Conservation (phyloP, 2,113 vertebrate species). For the Poecilia latipinna region DNA sequence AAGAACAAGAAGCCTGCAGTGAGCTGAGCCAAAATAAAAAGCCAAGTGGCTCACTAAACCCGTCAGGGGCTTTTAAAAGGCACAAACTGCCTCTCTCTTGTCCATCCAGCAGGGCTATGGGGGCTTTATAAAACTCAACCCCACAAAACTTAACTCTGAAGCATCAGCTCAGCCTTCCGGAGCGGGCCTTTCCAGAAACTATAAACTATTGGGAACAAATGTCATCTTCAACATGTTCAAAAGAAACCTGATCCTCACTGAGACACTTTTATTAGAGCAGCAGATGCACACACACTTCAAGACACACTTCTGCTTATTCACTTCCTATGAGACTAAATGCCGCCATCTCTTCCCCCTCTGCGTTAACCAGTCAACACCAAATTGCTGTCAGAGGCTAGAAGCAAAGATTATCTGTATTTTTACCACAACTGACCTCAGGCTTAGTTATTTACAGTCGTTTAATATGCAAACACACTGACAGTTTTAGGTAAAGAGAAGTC, state of each 20-base stretch:
- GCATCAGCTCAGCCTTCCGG: conserved; percentile 58
- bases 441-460: neutral
- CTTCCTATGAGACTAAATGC: conserved; percentile 28
- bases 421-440: neutral
- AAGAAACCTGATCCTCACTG: conserved; percentile 74
- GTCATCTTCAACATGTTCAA: conserved; percentile 76
- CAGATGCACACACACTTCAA: conserved; percentile 10
- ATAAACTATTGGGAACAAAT: conserved; percentile 75
- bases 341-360: conserved; percentile 4
- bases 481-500: neutral
- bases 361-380: conserved; percentile 26
- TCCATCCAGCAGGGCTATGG: conserved; percentile 49
- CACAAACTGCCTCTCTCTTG: conserved; percentile 48
- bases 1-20: conserved; percentile 74
- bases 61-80: conserved; percentile 64
- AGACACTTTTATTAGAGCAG: conserved; percentile 50
- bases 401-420: neutral
- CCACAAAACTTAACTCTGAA: conserved; percentile 47
- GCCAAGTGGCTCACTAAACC: conserved; percentile 68
- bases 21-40: conserved; percentile 74
- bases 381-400: no score
- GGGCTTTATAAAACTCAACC: conserved; percentile 53
- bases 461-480: neutral
- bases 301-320: conserved; percentile 20
- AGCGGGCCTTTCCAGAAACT: conserved; percentile 67